A percentile compares a stretch with the other conserved stretches of the same genome.
Conservation (phyloP, 37 sponge, comb jelly and placozoan genomes). For the Chondrilla cf. caribensis region DNA sequence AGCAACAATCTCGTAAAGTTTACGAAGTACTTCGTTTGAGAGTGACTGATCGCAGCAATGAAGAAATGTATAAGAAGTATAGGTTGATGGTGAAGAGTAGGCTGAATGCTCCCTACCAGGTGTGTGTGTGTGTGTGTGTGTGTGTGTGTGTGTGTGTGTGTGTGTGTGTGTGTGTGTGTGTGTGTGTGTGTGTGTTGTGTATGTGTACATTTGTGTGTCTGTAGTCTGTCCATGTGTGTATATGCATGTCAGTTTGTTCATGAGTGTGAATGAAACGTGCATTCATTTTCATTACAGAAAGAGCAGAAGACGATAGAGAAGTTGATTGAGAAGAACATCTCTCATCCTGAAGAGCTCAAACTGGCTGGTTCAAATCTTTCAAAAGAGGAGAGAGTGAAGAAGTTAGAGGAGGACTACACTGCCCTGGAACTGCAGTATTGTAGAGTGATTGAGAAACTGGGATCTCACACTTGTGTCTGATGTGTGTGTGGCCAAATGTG, state of each 20-base stretch:
- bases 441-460: conserved; percentile 53
- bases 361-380: conserved; percentile 35
- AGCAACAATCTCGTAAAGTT: conserved; percentile 75
- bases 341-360: conserved; percentile 32
- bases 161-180: conserved; percentile 33
- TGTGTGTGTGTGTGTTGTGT: conserved; percentile 12
- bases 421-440: conserved; percentile 64
- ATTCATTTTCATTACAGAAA: conserved; percentile 30
- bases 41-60: conserved; percentile 70
- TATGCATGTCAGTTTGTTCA: no score
- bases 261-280: no score
- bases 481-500: no score
- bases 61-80: conserved; percentile 80
- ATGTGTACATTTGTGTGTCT: no score
- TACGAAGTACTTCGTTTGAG: conserved; percentile 92
- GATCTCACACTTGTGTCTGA: neutral
- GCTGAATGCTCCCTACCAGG: conserved; percentile 86
- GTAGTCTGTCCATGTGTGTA: no score
- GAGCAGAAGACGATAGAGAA: conserved; percentile 49
- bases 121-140: conserved; percentile 28
- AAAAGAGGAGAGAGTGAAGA: conserved; percentile 48
- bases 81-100: conserved; percentile 84
- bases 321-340: conserved; percentile 23
- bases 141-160: conserved; percentile 23
- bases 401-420: conserved; percentile 58